Conservation (phyloP, 2,113 vertebrate genomes). For the Jaculus jaculus region DNA sequence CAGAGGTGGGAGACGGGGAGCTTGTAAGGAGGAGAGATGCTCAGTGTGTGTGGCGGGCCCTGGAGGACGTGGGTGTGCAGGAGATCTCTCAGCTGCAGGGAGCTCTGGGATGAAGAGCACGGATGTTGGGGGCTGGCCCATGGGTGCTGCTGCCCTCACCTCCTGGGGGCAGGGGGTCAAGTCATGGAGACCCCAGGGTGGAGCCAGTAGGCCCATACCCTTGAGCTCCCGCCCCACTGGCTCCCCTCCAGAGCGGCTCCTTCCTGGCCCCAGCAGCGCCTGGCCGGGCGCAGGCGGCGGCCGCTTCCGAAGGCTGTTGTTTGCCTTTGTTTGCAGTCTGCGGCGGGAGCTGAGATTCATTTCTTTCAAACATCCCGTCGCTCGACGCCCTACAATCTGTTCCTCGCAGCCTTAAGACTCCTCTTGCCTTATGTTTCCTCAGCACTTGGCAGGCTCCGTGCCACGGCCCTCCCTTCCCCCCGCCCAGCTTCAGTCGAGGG, state of each 20-base stretch:
- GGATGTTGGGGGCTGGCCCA: neutral
- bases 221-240: neutral
- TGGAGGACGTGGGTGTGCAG: neutral
- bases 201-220: neutral
- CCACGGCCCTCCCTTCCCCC: neutral
- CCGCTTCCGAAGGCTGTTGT: conserved; percentile 61
- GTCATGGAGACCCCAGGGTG: neutral
- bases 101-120: accelerated
- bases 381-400: conserved; percentile 61
- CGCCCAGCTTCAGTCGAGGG: neutral
- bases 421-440: conserved; percentile 33
- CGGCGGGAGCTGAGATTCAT: conserved; percentile 56
- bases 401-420: neutral
- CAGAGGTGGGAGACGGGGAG: neutral
- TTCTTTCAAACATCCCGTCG: conserved; percentile 56
- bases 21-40: no score
- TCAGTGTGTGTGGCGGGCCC: accelerated
- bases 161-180: neutral
- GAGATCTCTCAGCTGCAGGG: neutral
- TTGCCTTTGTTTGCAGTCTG: conserved; percentile 67
- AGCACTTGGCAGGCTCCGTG: conserved; percentile 6
- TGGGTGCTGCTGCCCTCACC: neutral
- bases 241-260: neutral
- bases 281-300: neutral
- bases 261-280: neutral